A percentile compares a stretch with the other conserved stretches of the same genome.
These are phyloP conservation scores for Melinaea menophilus DNA, from an alignment of 2,888 invertebrate genomes.

Conservation along the genomic window DNA sequence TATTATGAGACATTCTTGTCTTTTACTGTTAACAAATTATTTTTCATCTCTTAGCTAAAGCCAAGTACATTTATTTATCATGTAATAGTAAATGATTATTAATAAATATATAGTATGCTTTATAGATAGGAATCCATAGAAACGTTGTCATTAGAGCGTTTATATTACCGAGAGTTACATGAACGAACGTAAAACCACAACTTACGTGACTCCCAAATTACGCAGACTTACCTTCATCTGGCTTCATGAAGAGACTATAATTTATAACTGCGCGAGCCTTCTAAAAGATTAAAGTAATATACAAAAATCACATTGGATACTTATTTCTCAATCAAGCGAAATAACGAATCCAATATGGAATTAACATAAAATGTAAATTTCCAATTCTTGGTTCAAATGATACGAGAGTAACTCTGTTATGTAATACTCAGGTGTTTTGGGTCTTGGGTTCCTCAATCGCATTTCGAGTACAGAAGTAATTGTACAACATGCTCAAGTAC, in stretches of 20 bases:
- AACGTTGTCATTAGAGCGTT: not conserved
- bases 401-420: not conserved
- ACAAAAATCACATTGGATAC: too few relatives aligned
- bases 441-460: slow-evolving; percentile 16
- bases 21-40: too few relatives aligned
- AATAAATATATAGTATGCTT: not conserved
- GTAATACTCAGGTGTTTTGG: slow-evolving; percentile 1
- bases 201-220: not conserved
- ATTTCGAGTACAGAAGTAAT: slow-evolving; percentile 43
- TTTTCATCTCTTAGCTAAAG: too few relatives aligned
- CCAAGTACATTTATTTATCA: not conserved
- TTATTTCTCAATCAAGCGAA: too few relatives aligned
- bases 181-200: not conserved
- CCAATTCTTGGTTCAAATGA: too few relatives aligned
- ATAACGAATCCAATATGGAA: too few relatives aligned
- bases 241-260: slow-evolving; percentile 1
- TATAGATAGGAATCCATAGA: not conserved
- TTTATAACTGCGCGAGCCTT: too few relatives aligned
- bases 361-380: too few relatives aligned
- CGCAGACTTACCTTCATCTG: not conserved
- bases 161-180: not conserved
- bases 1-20: too few relatives aligned
- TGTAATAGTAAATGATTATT: not conserved
- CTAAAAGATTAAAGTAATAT: too few relatives aligned
- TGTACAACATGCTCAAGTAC: slow-evolving; percentile 70